Percentiles rank a stretch among this genome's conserved stretches.
Conservation (phyloP, 1,140 invertebrate species). For the Megalonaias nervosa region DNA sequence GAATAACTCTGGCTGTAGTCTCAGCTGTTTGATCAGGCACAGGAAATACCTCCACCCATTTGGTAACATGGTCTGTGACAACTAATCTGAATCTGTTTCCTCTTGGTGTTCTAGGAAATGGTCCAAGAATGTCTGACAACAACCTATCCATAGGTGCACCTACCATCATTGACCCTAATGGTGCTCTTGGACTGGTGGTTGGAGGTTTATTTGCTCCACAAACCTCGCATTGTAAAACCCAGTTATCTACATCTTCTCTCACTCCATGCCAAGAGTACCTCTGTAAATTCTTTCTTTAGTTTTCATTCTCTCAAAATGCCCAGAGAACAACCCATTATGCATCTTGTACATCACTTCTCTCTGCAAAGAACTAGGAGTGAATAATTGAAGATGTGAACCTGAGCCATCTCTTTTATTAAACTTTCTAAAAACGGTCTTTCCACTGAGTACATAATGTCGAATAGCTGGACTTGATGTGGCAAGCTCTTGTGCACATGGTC, state of each 20-base stretch:
- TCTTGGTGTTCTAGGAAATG: no score
- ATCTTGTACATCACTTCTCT: not conserved
- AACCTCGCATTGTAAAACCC: slow-evolving; percentile 3
- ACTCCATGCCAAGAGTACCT: slow-evolving; percentile 13
- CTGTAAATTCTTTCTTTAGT: slow-evolving; percentile 17
- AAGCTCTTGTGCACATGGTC: no score
- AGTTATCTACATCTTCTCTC: slow-evolving; percentile 14
- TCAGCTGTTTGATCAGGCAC: no score
- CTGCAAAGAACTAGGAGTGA: not conserved
- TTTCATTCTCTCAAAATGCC: slow-evolving; percentile 13
- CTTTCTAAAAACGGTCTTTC: no score
- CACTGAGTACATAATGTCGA: no score
- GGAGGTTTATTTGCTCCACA: slow-evolving; percentile 16
- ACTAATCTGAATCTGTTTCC: not conserved
- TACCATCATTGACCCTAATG: not conserved
- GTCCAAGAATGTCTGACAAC: no score
- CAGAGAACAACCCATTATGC: slow-evolving; percentile 15
- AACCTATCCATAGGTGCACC: no score
- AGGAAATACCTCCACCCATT: slow-evolving; percentile 12
- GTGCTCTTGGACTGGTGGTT: slow-evolving; percentile 7
- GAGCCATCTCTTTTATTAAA: no score
- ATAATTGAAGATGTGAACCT: no score
- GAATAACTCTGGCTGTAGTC: no score
- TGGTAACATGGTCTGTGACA: slow-evolving; percentile 11
- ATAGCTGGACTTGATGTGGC: no score